These are phyloP conservation scores for Eulimnadia texana DNA, from an alignment of 1,140 invertebrate genomes.

Conservation along the genomic window DNA sequence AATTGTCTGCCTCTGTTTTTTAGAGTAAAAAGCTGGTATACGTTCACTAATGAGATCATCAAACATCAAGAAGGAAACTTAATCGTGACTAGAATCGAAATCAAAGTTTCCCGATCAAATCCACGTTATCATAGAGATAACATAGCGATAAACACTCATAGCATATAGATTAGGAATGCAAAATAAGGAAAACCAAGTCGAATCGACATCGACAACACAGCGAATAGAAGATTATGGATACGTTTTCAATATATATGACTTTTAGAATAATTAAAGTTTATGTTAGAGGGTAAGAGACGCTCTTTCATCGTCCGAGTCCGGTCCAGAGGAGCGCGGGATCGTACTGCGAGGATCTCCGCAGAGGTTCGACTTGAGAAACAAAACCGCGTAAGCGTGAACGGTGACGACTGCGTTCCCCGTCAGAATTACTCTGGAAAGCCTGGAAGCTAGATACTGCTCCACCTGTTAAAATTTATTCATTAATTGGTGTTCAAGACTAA, in stretches of 20 bases:
- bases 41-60: no score
- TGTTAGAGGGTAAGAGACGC: background rate
- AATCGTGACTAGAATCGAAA: no score
- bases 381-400: background rate
- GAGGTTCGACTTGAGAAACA: background rate
- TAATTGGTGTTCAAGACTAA: background rate
- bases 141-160: no score
- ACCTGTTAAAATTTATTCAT: background rate
- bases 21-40: no score
- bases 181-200: no score
- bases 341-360: background rate
- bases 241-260: background rate
- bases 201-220: no score
- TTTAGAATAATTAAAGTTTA: no score
- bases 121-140: no score
- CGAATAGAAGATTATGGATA: background rate
- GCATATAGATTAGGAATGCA: no score
- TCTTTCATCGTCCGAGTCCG: constrained; percentile 2
- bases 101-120: no score
- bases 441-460: background rate
- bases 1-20: no score
- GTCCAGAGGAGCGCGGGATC: constrained; percentile 9
- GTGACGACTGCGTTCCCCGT: background rate
- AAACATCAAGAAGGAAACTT: no score
- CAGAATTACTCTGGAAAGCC: background rate